Evolutionary conservation across 2,888 invertebrate species (phyloP), one percentile per base, ranked within the genome.

Genomic region (Eilema griseolum): DNA sequence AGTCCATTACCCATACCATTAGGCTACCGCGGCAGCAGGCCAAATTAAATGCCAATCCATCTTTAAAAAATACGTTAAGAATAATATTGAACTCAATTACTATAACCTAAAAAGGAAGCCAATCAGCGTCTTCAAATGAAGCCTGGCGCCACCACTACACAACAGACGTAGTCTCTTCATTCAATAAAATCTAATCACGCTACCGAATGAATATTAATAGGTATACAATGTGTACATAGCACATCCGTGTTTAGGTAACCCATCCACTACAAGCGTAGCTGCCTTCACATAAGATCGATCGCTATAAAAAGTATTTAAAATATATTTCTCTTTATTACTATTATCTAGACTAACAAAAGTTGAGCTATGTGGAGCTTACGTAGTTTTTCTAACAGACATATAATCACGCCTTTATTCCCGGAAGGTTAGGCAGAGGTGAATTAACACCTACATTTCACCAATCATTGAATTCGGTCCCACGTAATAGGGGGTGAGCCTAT

Each of bases 131-230:
- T 66, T 31, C 65, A 37, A 73, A 70, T 66, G 41, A 67, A 31
- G 11, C 57, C 71, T 57, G 82, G 82, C 81, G 83, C 79, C 83
- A 72, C 67, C 60, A 63, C 63, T 37, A 68, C 61, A 31, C 69
- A 72, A 71, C 71, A 63, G 71, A 74, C 12, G 61, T 61, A 67
- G 72, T 72, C 73, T 73, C 68, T 24, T 68, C 67, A 75, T 70
- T 73, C 73, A 78, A 81, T 83, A 64, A 75, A 80, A 74, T 70
- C 70, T 70, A 74, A 83, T 76, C 74, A 78, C 69, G 67, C 65
- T 68, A 65, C 72, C 69, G 52, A 74, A 75, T 75, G 69, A 61
- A 69, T 75, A 76, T 73, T 77, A 80, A 76, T 65, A 52, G 52
- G 37, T 67, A 46, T 59, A 37, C 41, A 60, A 57, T 52, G 52